Evolutionary conservation across 2,113 vertebrate species (phyloP).

Genomic region (Coptodon rendalli): DNA sequence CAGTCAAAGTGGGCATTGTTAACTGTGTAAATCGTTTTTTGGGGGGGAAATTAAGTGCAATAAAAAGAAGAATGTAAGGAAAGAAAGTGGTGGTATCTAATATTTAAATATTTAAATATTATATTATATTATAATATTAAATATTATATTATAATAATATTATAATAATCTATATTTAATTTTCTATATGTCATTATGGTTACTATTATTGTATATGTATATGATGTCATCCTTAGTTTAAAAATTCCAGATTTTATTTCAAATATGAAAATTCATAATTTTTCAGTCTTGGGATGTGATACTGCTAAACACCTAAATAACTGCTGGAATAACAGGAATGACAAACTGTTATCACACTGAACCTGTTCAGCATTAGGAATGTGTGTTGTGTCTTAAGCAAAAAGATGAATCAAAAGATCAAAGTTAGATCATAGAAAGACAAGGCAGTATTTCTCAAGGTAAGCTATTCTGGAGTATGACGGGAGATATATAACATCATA

Average conservation of each 20-base stretch:
- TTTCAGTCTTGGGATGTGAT: neutral
- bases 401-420: neutral
- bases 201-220: neutral
- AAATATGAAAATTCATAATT: neutral
- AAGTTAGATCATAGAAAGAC: neutral
- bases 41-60: accelerated
- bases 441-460: neutral
- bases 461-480: neutral
- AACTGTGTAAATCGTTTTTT: neutral
- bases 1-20: neutral
- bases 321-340: neutral
- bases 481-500: neutral
- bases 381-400: neutral
- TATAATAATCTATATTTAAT: neutral
- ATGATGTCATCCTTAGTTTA: neutral
- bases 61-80: neutral
- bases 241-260: neutral
- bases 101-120: neutral
- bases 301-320: neutral
- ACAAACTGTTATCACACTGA: neutral
- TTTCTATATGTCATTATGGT: neutral
- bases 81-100: neutral
- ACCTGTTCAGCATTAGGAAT: neutral
- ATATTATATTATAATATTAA: neutral
- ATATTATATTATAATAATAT: neutral